Base-by-base conservation (phyloP, 2,888 invertebrate genomes). In the Strigamia maritima region DNA sequence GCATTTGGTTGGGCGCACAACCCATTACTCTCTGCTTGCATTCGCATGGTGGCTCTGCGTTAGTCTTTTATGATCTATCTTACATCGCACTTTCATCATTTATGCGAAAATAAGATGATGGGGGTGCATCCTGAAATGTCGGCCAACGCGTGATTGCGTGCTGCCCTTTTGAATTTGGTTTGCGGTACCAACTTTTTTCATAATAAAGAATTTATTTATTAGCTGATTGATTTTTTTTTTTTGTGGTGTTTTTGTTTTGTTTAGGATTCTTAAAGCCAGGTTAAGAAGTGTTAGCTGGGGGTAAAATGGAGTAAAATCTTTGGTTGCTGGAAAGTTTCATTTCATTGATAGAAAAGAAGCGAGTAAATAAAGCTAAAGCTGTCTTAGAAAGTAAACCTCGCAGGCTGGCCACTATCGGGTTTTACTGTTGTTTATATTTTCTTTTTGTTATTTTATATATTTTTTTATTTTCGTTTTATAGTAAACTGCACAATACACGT, bases 1-100 rank as follows among this genome's bases (percentile, higher is more conserved):
- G 65, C 65, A 65, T 24, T 65, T 65, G 65, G 65, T 65, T 65
- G 65, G 65, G 65, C 28, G 65, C 65, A 65, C 65, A 65, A 65
- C 26, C 65, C 65, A 65, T 65, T 65, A 65, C 26, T 65, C 65
- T 65, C 65, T 65, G 65, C 65, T 65, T 65, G 65, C 65, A 65
- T 65, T 65, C 65, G 65, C 65, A 22, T 65, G 26, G 65, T 65
- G 65, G 65, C 65, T 24, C 65, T 10, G 65, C 24, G 28, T 65
- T 65, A 65, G 26, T 65, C 65, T 65, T 65, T 65, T 65, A 65
- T 65, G 65, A 65, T 65, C 65, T 65, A 65, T 65, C 26, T 26
- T 24, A 24, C 65, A 16, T 65, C 65, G 28, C 65, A 65, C 65
- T 65, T 65, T 65, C 65, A 65, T 65, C 65, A 65, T 8, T 7